A percentile compares a stretch with the other conserved stretches of the same genome.
phyloP scores from a whole-genome alignment of 2,888 invertebrate genomes.

The Thereva nobilitata region DNA sequence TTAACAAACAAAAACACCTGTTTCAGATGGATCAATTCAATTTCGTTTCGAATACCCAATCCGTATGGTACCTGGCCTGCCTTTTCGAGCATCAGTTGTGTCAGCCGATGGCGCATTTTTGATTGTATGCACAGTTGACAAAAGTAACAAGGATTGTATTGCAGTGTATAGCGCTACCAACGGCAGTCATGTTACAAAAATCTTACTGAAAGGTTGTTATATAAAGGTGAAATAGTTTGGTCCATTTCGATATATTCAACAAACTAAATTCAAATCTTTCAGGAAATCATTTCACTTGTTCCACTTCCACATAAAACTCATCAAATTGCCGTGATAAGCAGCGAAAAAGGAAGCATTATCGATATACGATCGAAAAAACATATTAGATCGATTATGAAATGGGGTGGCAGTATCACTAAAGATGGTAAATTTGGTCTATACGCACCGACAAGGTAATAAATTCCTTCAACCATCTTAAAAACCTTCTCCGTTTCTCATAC shows the following conservation, averaged over 20 bases:
- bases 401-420: slow-evolving; percentile 87
- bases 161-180: slow-evolving; percentile 82
- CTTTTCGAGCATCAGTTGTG: slow-evolving; percentile 76
- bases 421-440: slow-evolving; percentile 91
- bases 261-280: slow-evolving; percentile 4
- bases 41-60: slow-evolving; percentile 85
- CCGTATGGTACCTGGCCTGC: slow-evolving; percentile 68
- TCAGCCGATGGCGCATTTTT: slow-evolving; percentile 81
- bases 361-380: slow-evolving; percentile 88
- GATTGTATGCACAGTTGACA: slow-evolving; percentile 80
- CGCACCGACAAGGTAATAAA: slow-evolving; percentile 74
- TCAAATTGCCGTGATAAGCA: slow-evolving; percentile 85
- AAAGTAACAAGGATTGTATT: slow-evolving; percentile 78
- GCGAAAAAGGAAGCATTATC: slow-evolving; percentile 86
- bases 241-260: background rate
- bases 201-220: slow-evolving; percentile 60
- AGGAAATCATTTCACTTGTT: slow-evolving; percentile 74
- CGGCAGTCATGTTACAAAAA: slow-evolving; percentile 65
- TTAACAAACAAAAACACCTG: no score
- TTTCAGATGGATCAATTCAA: slow-evolving; percentile 75
- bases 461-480: slow-evolving; percentile 4
- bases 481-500: background rate
- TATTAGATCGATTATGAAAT: slow-evolving; percentile 83
- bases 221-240: slow-evolving; percentile 61
- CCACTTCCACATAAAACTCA: slow-evolving; percentile 83